Evolutionary conservation across 2,888 invertebrate species (phyloP), one percentile per base, ranked within the genome.

Genomic region (Diarsia brunnea): DNA sequence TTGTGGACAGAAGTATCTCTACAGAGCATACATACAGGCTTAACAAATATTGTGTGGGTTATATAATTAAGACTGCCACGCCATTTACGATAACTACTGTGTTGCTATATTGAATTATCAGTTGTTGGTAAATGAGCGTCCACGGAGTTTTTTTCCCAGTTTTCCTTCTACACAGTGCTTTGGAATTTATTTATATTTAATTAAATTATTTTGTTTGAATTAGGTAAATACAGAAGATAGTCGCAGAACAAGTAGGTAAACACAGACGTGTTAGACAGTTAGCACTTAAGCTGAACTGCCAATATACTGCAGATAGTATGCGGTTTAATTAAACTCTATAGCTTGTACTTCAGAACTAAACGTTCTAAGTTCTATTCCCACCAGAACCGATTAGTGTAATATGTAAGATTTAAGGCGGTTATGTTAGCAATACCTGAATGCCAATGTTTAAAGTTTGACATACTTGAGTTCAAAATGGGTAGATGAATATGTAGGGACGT

Each of bases 251-350:
- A 14, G 24, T 55, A 55, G 7, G 47, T 31, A 12, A 47, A 11
- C n/a, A 14, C 19, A 38, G 19, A 47, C 70, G 24, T 38, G n/a
- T 47, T 64, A 45, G 5, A 43, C 45, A 45, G 64, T 19, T 38
- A 47, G 14, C 45, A 69, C 45, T 70, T 45, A 70, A 69, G 69
- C 45, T 69, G n/a, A 69, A 47, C n/a, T 69, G 31, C 31, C 19
- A 49, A 47, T 49, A 21, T 38, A 24, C 70, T 3, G 69, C 3
- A 31, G n/a, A 69, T 69, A 70, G 47, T 70, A 69, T n/a, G 47
- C 69, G 69, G 12, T 69, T 31, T 31, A 70, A 69, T 69, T 69
- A 47, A 70, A 63, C 24, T 64, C 24, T 5, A 69, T 69, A 27
- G 64, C 24, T 63, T 24, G n/a, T n/a, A 47, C 69, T 19, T n/a